Percentiles rank a stretch among this genome's conserved stretches.
Conservation (phyloP, 2,888 invertebrate species). For the Ormyrus labotus region DNA sequence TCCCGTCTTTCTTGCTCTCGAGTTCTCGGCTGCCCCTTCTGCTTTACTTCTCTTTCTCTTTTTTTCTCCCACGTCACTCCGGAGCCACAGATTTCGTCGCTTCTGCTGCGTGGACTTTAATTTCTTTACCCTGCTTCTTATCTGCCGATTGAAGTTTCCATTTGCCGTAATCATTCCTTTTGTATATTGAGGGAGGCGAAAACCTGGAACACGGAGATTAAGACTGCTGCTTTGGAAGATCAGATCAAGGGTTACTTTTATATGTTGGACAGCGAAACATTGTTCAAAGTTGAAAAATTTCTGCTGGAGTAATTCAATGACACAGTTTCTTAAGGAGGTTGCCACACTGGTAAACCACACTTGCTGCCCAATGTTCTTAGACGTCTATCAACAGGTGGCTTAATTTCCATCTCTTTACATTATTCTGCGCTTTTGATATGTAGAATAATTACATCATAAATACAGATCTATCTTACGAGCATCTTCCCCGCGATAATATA, state of each 20-base stretch:
- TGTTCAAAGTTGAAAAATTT: too few relatives aligned
- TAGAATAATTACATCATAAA: not conserved
- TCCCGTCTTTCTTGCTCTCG: conserved; percentile 53
- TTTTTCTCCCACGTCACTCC: conserved; percentile 51
- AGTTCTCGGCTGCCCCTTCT: conserved; percentile 60
- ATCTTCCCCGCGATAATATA: too few relatives aligned
- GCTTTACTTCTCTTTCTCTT: conserved; percentile 40
- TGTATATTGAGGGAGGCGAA: conserved; percentile 26
- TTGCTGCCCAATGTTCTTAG: conserved; percentile 24
- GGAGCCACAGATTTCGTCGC: conserved; percentile 60
- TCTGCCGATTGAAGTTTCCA: not conserved
- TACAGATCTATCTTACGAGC: too few relatives aligned
- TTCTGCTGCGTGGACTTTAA: conserved; percentile 53
- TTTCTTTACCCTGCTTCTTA: conserved; percentile 23
- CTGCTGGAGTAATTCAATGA: too few relatives aligned
- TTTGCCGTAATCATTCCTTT: conserved; percentile 56
- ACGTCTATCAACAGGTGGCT: conserved; percentile 45
- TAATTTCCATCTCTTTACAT: conserved; percentile 27
- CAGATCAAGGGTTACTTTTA: too few relatives aligned
- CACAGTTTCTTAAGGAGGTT: too few relatives aligned
- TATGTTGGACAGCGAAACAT: too few relatives aligned
- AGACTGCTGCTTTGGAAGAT: too few relatives aligned
- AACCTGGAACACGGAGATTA: conserved; percentile 36
- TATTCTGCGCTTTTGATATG: not conserved
- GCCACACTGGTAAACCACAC: not conserved